Evolutionary conservation across 2,113 vertebrate genomes (phyloP).

Genomic region (Leiothrix lutea): DNA sequence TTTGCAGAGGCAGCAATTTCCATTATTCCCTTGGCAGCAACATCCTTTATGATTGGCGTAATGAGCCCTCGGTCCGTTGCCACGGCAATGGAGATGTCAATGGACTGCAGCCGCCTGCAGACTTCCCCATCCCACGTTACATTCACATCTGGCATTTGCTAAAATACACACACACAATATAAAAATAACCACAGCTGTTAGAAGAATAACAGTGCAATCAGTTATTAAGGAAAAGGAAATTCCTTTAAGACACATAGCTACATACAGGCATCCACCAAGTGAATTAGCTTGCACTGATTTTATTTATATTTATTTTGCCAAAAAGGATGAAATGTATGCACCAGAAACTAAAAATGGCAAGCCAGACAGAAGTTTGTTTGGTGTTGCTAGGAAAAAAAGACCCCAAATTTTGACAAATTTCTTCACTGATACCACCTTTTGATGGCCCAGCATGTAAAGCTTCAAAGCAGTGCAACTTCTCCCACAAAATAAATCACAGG

Average conservation of each 20-base stretch:
- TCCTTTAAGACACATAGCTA: neutral
- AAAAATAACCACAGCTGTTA: neutral
- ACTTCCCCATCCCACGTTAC: slow-evolving; percentile 87
- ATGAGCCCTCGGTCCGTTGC: slow-evolving; percentile 92
- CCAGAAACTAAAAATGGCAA: neutral
- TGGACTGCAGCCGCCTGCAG: slow-evolving; percentile 80
- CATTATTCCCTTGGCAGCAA: slow-evolving; percentile 85
- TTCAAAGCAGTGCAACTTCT: neutral
- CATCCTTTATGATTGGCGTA: slow-evolving; percentile 92
- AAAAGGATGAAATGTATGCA: neutral
- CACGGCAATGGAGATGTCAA: slow-evolving; percentile 93
- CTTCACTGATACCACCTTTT: neutral
- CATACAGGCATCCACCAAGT: neutral
- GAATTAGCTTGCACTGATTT: neutral
- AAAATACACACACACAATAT: neutral
- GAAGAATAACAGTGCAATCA: neutral
- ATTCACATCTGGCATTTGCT: slow-evolving; percentile 96
- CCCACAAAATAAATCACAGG: neutral
- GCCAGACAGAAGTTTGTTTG: neutral
- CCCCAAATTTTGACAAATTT: neutral
- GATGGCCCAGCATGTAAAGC: neutral
- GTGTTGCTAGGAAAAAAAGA: neutral
- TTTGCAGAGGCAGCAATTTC: slow-evolving; percentile 89
- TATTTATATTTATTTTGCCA: neutral
- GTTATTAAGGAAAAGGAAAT: neutral